A percentile compares a stretch with the other conserved stretches of the same genome.
These are phyloP conservation scores for Cladorhizidae sp. DNA, from an alignment of 37 sponge, comb jelly and placozoan species.

Conservation along the genomic window DNA sequence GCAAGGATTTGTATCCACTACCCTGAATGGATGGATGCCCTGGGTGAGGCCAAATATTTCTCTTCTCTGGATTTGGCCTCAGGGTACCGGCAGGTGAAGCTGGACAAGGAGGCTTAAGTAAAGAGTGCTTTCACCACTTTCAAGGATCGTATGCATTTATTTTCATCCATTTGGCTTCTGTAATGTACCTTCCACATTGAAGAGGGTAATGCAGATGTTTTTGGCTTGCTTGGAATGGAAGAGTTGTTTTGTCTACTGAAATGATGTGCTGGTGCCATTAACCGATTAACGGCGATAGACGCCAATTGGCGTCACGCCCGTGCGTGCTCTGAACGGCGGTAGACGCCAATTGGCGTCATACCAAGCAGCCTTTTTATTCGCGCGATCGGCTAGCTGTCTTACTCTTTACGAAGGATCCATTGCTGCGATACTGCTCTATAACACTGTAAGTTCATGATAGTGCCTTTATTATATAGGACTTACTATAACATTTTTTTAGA, in stretches of 20 bases:
- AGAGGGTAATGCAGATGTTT: slow-evolving; percentile 15
- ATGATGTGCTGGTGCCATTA: slow-evolving; percentile 18
- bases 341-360: too few relatives aligned
- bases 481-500: too few relatives aligned
- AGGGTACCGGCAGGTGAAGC: slow-evolving; percentile 71
- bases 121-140: slow-evolving; percentile 62
- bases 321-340: too few relatives aligned
- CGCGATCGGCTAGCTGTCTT: too few relatives aligned
- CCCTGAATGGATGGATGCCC: slow-evolving; percentile 51
- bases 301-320: too few relatives aligned
- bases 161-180: slow-evolving; percentile 69
- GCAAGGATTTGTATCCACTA: slow-evolving; percentile 66
- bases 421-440: too few relatives aligned
- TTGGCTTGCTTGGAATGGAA: slow-evolving; percentile 6
- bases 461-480: too few relatives aligned
- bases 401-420: too few relatives aligned
- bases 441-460: too few relatives aligned
- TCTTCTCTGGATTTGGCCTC: slow-evolving; percentile 49
- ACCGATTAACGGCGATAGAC: too few relatives aligned
- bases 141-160: slow-evolving; percentile 54
- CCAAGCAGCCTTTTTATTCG: too few relatives aligned
- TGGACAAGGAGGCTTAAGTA: slow-evolving; percentile 17
- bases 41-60: slow-evolving; percentile 47
- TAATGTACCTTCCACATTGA: slow-evolving; percentile 53
- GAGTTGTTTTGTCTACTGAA: slow-evolving; percentile 5